These are phyloP conservation scores for Sesamia nonagrioides DNA, from an alignment of 1,140 invertebrate species.

Conservation along the genomic window DNA sequence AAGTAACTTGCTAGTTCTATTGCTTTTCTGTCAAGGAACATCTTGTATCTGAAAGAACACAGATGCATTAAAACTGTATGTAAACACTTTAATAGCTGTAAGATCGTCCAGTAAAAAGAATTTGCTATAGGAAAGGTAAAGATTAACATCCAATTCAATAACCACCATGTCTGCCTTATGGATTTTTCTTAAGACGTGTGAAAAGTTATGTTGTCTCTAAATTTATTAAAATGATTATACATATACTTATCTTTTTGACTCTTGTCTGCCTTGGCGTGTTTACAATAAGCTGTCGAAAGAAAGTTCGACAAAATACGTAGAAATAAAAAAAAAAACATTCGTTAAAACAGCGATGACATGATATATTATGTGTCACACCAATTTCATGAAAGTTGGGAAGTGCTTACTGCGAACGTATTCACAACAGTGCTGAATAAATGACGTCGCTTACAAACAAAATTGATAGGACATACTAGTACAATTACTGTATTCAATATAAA, in stretches of 20 bases:
- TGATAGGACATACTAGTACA: conserved; percentile 46
- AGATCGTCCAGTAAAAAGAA: too few species aligned
- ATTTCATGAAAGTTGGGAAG: conserved; percentile 16
- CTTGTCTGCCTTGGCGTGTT: too few species aligned
- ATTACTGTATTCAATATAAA: conserved; percentile 52
- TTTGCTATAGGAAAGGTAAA: too few species aligned
- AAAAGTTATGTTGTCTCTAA: too few species aligned
- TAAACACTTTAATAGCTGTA: too few species aligned
- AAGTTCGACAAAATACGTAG: not conserved
- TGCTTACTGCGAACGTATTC: conserved; percentile 27
- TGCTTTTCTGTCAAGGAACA: not conserved
- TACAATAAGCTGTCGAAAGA: not conserved
- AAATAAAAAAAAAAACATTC: not conserved
- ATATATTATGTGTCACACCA: not conserved
- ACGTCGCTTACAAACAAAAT: conserved; percentile 36
- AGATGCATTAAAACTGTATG: too few species aligned
- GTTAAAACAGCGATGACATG: conserved; percentile 4
- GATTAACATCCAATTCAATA: too few species aligned
- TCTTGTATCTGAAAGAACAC: not conserved
- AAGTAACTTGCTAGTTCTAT: not conserved
- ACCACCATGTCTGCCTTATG: too few species aligned
- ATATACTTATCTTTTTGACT: not conserved
- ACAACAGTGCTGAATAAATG: conserved; percentile 11
- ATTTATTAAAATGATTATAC: too few species aligned
- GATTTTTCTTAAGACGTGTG: too few species aligned